Conservation (phyloP, 2,797 vertebrate species). For the Epinephelus malabaricus region DNA sequence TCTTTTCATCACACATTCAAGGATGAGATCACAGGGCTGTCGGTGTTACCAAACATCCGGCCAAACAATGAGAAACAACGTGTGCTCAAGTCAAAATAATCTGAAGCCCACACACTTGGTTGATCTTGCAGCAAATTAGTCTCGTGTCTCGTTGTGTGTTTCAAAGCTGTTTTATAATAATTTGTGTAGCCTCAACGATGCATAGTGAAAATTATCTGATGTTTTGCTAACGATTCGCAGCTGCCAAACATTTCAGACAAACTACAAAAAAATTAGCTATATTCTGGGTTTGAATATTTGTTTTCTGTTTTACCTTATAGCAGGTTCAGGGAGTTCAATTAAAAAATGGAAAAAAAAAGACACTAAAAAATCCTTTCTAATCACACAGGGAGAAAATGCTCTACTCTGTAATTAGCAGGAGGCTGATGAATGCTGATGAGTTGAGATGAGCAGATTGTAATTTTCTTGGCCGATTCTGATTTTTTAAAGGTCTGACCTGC, state of each 20-base stretch:
- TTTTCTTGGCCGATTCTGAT: no score
- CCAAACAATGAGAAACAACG: slow-evolving; percentile 5
- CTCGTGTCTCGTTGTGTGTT: background rate
- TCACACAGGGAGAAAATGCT: slow-evolving; percentile 31
- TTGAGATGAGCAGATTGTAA: no score
- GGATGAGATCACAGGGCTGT: slow-evolving; percentile 37
- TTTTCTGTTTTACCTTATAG: background rate
- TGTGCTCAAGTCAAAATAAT: slow-evolving; percentile 32
- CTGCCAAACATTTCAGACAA: slow-evolving; percentile 16
- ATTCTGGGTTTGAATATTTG: slow-evolving; percentile 2
- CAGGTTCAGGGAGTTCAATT: slow-evolving; percentile 30
- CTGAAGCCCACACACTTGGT: slow-evolving; percentile 8
- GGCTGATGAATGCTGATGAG: slow-evolving; percentile 24
- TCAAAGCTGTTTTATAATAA: slow-evolving; percentile 13
- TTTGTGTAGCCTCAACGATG: background rate
- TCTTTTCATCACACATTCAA: slow-evolving; percentile 46
- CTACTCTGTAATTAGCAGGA: slow-evolving; percentile 29
- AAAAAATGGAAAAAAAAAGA: slow-evolving; percentile 22
- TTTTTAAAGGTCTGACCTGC: no score
- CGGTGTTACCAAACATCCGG: slow-evolving; percentile 10
- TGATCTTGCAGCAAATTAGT: slow-evolving; percentile 19
- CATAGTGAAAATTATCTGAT: background rate
- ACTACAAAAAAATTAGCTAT: background rate
- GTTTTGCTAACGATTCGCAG: slow-evolving; percentile 18
- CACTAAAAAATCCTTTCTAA: background rate